Conservation (phyloP, 2,888 invertebrate species). For the Macaria liturata region DNA sequence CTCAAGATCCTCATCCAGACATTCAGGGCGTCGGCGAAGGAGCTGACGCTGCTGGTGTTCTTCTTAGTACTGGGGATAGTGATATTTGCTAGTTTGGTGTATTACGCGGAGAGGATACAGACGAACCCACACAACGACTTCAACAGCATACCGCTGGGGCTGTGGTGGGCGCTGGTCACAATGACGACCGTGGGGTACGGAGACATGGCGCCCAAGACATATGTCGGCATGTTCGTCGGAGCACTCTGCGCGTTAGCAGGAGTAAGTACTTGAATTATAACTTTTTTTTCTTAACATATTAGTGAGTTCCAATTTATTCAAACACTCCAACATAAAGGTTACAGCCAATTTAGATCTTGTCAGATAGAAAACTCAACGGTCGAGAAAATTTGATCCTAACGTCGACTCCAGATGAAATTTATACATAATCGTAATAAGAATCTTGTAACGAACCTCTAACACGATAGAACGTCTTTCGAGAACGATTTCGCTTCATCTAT, state of each 20-base stretch:
- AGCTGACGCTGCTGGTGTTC: slow-evolving; percentile 97
- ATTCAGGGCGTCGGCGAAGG: slow-evolving; percentile 98
- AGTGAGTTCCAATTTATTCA: neutral
- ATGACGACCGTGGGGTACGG: slow-evolving; percentile 99
- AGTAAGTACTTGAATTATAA: slow-evolving; percentile 81
- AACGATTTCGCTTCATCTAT: slow-evolving; percentile 26
- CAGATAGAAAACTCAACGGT: neutral
- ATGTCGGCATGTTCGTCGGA: slow-evolving; percentile 99
- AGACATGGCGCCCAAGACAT: slow-evolving; percentile 99
- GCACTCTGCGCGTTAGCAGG: slow-evolving; percentile 99
- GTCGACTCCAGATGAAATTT: neutral
- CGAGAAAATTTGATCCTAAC: neutral
- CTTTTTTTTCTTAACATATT: too few species aligned
- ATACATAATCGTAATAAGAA: slow-evolving; percentile 2
- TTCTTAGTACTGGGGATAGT: slow-evolving; percentile 99
- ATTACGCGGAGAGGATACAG: slow-evolving; percentile 98
- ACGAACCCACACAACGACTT: slow-evolving; percentile 98
- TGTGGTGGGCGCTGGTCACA: slow-evolving; percentile 99
- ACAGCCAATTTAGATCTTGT: slow-evolving; percentile 5
- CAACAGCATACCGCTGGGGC: slow-evolving; percentile 97
- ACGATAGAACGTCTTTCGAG: slow-evolving; percentile 8
- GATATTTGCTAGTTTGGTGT: slow-evolving; percentile 98
- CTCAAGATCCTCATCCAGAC: slow-evolving; percentile 99
- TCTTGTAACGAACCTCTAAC: slow-evolving; percentile 2
- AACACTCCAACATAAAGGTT: slow-evolving; percentile 1